Base-by-base conservation (phyloP, 1,140 invertebrate genomes). In the Habropoda laboriosa region DNA sequence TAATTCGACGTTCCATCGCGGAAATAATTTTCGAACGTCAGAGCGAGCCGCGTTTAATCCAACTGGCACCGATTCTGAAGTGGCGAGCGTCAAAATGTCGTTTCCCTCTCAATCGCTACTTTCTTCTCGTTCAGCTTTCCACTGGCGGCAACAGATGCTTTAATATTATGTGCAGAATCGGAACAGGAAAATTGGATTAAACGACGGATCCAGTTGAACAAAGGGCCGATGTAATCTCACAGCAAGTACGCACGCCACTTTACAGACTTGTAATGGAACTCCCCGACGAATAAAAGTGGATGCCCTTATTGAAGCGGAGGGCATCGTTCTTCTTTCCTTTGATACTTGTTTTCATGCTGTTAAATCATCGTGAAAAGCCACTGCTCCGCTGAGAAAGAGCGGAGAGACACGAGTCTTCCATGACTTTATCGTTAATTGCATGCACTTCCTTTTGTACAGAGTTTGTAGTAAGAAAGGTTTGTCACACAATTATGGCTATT, bases 171-270 rank as follows among this genome's bases (percentile, higher is more conserved):
- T 58, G 55, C 32, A 32, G 42, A 78, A 70, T 60, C 53, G 32
- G 53, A 49, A 58, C 63, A 57, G 63, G 64, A 60, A 49, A 71
- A 78, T 71, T 51, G 66, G 60, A 71, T 78, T 71, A 71, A 71
- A 78, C 32, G 53, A 55, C 55, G 45, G 55, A 78, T 71, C 55
- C 55, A 24, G 75, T 78, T 71, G 55, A 32, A 70, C 66, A 77
- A 77, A 77, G 64, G 42, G 21, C 64, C 35, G 55, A 68, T 76
- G 63, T 76, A 76, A 76, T 76, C 74, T 76, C 47, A 60, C 64
- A 12, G 40, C 35, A 32, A 78, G 75, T 71, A 78, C 55, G 55
- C 67, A 78, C 55, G 67, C 42, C 68, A 60, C 66, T 71, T 70
- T 70, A 38, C 55, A 49, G 75, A 21, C 30, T 61, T 70, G 53